Conservation (phyloP, 2,113 vertebrate species). For the Pelecanoides urinatrix region DNA sequence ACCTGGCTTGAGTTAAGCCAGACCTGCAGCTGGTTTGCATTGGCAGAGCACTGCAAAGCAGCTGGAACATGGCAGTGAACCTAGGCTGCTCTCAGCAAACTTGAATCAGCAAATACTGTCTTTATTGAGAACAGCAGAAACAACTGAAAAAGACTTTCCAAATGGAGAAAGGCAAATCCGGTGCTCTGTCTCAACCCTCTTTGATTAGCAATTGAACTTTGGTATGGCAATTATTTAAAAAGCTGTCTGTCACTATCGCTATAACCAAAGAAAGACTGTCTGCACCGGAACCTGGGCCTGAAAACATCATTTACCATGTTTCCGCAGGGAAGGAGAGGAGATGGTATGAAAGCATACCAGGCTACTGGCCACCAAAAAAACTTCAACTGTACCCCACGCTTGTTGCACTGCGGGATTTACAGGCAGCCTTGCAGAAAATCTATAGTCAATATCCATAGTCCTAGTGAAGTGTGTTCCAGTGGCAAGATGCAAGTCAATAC, state of each 20-base stretch:
- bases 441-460: neutral
- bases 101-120: neutral
- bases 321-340: neutral
- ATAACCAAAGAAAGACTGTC: neutral
- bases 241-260: neutral
- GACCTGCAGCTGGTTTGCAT: conserved; percentile 26
- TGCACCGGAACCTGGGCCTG: neutral
- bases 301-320: neutral
- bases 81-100: neutral
- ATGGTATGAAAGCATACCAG: neutral
- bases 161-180: neutral
- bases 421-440: neutral
- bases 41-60: conserved; percentile 11
- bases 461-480: neutral
- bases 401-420: neutral
- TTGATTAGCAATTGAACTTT: neutral
- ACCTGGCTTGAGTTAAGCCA: conserved; percentile 20
- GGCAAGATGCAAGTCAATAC: neutral
- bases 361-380: neutral
- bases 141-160: neutral
- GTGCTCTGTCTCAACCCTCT: neutral
- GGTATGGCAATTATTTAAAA: neutral
- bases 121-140: neutral
- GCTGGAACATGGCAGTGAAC: neutral
- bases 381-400: neutral